Evolutionary conservation across 1,140 invertebrate species (phyloP), one percentile per base, ranked within the genome.

Genomic region (Drosophila persimilis): DNA sequence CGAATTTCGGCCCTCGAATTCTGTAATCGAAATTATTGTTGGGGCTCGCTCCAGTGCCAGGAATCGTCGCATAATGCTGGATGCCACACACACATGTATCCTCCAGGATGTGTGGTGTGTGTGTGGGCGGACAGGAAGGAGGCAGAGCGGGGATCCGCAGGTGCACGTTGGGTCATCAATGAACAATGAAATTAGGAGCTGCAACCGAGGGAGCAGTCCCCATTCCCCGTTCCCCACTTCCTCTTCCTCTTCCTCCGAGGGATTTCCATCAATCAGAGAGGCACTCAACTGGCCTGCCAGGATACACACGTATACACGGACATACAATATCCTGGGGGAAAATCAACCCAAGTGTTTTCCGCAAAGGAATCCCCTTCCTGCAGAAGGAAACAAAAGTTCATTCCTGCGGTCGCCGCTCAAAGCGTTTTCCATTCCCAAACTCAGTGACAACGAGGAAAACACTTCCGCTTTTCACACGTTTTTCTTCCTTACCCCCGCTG

Each of bases 381-480:
- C 63, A 62, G 51, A 69, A 43, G 53, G 61, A 69, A 57, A 61
- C 57, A 64, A 76, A 73, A 63, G 26, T 72, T 50, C 17, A 31
- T 39, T 45, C 39, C 69, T 58, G 55, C 57, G 83, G 80, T 50
- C 69, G 35, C 35, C 11, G 60, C 73, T 63, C 57, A 41, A 58
- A 70, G 56, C 64, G 46, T 58, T 75, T 63, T 41, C 54, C 73
- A 51, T 48, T 17, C 48, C 53, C 26, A 43, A 61, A 61, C 46
- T 63, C 51, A 22, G 70, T 58, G 62, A 72, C 72, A 72, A 62
- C 63, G 65, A 61, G 59, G 74, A 73, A 43, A 80, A 85, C 71
- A 85, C 81, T 85, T 85, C 67, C 81, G 81, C 73, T 70, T 86
- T 85, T 85, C 80, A 80, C 81, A 85, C 80, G 61, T 58, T 65